A percentile compares a stretch with the other conserved stretches of the same genome.
phyloP scores from a whole-genome alignment of 2,888 invertebrate species.

The Encarsia formosa region DNA sequence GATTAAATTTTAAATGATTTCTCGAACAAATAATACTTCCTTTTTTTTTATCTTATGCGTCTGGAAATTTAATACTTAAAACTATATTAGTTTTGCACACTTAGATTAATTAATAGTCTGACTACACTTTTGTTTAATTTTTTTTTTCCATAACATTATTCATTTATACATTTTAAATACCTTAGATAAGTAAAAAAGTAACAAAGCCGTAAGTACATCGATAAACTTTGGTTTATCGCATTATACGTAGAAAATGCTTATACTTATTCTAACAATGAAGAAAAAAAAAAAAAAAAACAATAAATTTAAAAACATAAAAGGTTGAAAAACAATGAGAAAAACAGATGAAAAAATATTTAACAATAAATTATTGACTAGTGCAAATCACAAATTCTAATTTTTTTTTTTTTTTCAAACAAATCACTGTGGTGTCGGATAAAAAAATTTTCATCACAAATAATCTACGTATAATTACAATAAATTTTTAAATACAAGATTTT shows the following conservation, averaged over 20 bases:
- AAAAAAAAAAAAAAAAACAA: slow-evolving; percentile 13
- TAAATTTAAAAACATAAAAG: neutral
- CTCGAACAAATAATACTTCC: too few species aligned
- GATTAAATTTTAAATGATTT: too few species aligned
- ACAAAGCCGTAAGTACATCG: slow-evolving; percentile 12
- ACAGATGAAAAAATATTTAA: slow-evolving; percentile 14
- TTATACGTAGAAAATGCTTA: slow-evolving; percentile 14
- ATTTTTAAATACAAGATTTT: slow-evolving; percentile 23
- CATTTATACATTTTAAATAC: slow-evolving; percentile 11
- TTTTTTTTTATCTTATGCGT: too few species aligned
- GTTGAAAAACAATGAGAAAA: slow-evolving; percentile 19
- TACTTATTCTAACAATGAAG: slow-evolving; percentile 17
- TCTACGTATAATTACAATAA: slow-evolving; percentile 20
- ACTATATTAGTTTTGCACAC: too few species aligned
- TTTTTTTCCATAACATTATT: neutral
- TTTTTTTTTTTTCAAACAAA: slow-evolving; percentile 11
- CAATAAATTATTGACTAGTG: slow-evolving; percentile 27
- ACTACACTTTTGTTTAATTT: slow-evolving; percentile 1
- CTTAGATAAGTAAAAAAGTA: slow-evolving; percentile 19
- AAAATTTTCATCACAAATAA: slow-evolving; percentile 18
- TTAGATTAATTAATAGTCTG: too few species aligned
- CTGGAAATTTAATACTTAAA: too few species aligned
- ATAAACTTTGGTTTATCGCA: slow-evolving; percentile 20
- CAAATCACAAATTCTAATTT: slow-evolving; percentile 19
- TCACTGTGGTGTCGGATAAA: slow-evolving; percentile 12